These are phyloP conservation scores for Psittacula derbiana DNA, from an alignment of 2,797 vertebrate species.

Conservation along the genomic window DNA sequence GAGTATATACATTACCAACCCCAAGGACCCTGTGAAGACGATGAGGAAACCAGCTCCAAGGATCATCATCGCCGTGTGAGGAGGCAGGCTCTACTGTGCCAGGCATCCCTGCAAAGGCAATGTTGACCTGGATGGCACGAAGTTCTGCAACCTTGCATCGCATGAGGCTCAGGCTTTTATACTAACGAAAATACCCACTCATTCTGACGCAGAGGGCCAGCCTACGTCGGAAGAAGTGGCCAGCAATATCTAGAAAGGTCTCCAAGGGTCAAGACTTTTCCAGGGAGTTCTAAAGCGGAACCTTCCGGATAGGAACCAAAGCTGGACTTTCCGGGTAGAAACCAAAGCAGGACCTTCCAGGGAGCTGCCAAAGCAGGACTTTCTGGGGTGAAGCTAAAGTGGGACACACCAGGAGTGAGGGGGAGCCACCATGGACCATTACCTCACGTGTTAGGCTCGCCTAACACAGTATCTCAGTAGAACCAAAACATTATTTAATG, in stretches of 20 bases:
- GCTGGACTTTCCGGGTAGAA: no score
- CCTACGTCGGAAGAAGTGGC: not conserved
- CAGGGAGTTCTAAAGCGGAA: not conserved
- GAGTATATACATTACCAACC: no score
- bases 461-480: not conserved
- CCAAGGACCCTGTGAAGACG: not conserved
- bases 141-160: not conserved
- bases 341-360: no score
- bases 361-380: not conserved
- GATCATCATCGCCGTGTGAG: not conserved
- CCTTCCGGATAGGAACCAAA: no score
- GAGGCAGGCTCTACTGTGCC: not conserved
- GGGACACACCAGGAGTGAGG: rapidly evolving
- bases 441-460: not conserved
- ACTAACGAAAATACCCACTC: not conserved
- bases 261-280: not conserved
- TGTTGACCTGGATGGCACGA: not conserved
- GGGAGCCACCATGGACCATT: not conserved
- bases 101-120: not conserved
- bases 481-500: not conserved
- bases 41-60: not conserved
- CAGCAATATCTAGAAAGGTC: not conserved
- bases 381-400: not conserved
- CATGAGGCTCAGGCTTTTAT: not conserved
- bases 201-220: not conserved